These are phyloP conservation scores for Australoheros facetus DNA, from an alignment of 2,797 vertebrate species.

Conservation along the genomic window DNA sequence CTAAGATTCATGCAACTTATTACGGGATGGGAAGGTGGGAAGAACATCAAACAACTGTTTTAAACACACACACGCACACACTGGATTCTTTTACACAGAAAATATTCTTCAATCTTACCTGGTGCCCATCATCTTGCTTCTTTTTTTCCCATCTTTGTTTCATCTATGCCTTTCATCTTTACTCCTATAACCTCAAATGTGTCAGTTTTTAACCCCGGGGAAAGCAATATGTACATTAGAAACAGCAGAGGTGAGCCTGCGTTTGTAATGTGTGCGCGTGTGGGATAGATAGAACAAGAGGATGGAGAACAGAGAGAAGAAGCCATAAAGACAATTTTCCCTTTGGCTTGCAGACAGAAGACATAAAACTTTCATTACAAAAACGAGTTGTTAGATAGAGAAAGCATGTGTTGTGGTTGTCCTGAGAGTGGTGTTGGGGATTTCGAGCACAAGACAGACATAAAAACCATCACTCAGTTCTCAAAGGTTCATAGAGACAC, in stretches of 20 bases:
- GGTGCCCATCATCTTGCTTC: slow-evolving; percentile 16
- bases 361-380: slow-evolving; percentile 56
- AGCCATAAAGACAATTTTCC: slow-evolving; percentile 9
- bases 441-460: slow-evolving; percentile 12
- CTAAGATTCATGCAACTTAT: slow-evolving; percentile 59
- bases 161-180: slow-evolving; percentile 29
- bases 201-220: slow-evolving; percentile 22
- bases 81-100: neutral
- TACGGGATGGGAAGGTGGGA: slow-evolving; percentile 47
- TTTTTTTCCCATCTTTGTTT: slow-evolving; percentile 34
- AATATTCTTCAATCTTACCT: slow-evolving; percentile 9
- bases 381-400: slow-evolving; percentile 31
- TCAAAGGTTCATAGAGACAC: neutral
- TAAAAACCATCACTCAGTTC: slow-evolving; percentile 8
- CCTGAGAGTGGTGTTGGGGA: slow-evolving; percentile 10
- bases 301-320: neutral
- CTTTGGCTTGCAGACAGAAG: slow-evolving; percentile 43
- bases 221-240: slow-evolving; percentile 30
- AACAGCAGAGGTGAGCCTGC: slow-evolving; percentile 20
- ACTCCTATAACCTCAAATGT: slow-evolving; percentile 27
- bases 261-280: neutral
- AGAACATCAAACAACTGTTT: slow-evolving; percentile 49
- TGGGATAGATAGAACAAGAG: neutral
- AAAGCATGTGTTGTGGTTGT: slow-evolving; percentile 32
- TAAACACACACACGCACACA: neutral